Base-by-base conservation (phyloP, 2,888 invertebrate genomes). In the Myathropa florea region DNA sequence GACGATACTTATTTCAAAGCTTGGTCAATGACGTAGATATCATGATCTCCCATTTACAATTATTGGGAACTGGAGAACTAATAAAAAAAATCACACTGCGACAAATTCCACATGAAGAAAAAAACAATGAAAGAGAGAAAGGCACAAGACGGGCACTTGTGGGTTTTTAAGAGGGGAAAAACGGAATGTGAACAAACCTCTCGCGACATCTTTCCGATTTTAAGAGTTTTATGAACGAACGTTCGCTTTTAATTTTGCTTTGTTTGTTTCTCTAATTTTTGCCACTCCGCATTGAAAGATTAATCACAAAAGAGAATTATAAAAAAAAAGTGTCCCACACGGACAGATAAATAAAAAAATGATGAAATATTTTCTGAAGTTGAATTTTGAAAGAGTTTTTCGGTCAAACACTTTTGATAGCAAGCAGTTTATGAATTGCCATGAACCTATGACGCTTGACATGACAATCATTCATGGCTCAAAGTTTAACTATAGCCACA, bases 321-420 rank as follows among this genome's bases (percentile, higher is more conserved):
- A 70, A 77, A 57, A 57, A 10, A 65, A 53, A 59, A 12, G 30
- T 64, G 55, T 63, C 33, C 28, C 28, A 26, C 65, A 59, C n/a
- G 7, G 30, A 33, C 23, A 12, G 18, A 71, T 39, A 61, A 61
- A 68, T n/a, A 68, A 60, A 39, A 21, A 57, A 46, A 65, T 79
- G 71, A 79, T 65, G 59, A 79, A 79, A 79, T 53, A 59, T 36
- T 36, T 28, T 76, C 59, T 61, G 9, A 21, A 71, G 23, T 30
- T 33, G 33, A 61, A 36, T 61, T 68, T 70, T 77, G 61, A 39
- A 64, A 70, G 14, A 60, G 26, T 64, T 78, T 78, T 55, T 68
- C 33, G 77, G 67, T 77, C 68, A 33, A 68, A 60, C 21, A 63
- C 61, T 67, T 76, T 68, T 78, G 33, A 21, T 36, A 4, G 63